phyloP scores from a whole-genome alignment of 1,140 invertebrate genomes.

The Theocolax elegans region DNA sequence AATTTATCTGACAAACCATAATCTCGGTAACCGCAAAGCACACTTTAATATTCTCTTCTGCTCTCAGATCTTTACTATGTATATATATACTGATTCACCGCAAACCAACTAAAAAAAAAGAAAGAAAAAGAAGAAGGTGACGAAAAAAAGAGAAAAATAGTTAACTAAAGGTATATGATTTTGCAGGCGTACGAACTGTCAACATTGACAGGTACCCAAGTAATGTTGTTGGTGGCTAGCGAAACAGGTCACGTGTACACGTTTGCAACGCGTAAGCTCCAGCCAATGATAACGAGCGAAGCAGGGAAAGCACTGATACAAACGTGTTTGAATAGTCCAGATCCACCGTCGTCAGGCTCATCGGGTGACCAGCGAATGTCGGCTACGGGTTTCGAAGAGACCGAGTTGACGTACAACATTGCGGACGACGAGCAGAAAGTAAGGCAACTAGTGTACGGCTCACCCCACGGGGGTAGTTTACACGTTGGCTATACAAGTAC shows the following conservation, averaged over 20 bases:
- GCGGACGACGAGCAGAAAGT: conserved; percentile 95
- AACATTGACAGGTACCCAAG: conserved; percentile 98
- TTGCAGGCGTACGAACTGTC: conserved; percentile 98
- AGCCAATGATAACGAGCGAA: conserved; percentile 99
- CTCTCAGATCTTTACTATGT: too few relatives aligned
- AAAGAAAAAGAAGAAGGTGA: too few relatives aligned
- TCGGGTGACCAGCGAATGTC: conserved; percentile 94
- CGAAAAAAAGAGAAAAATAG: too few relatives aligned
- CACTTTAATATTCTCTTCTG: too few relatives aligned
- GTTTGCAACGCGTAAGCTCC: conserved; percentile 97
- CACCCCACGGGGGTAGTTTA: conserved; percentile 73
- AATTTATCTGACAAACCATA: too few relatives aligned
- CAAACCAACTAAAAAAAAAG: too few relatives aligned
- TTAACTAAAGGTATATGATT: too few relatives aligned
- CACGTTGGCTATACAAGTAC: conserved; percentile 66
- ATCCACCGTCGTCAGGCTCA: conserved; percentile 82
- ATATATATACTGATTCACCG: too few relatives aligned
- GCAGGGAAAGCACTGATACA: conserved; percentile 98
- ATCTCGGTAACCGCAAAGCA: too few relatives aligned
- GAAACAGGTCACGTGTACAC: conserved; percentile 99
- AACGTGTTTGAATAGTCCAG: conserved; percentile 97
- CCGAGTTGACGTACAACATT: conserved; percentile 96
- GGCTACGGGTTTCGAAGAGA: conserved; percentile 97
- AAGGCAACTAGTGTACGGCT: conserved; percentile 92
- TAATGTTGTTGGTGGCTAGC: conserved; percentile 95